Conservation (phyloP, 2,888 invertebrate species). For the Amphimallon solstitiale region DNA sequence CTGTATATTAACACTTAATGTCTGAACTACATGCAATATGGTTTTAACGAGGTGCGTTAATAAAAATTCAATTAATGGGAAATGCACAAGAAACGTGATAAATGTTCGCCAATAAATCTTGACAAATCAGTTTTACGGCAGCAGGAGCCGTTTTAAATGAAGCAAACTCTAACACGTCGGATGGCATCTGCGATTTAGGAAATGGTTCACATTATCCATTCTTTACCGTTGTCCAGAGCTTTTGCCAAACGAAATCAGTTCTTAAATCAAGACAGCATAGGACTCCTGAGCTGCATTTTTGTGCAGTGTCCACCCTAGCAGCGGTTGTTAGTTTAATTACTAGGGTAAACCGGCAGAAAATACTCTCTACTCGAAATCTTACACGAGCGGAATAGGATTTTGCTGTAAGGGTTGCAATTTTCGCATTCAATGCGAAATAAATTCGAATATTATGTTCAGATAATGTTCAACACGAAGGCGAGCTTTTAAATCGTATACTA, state of each 20-base stretch:
- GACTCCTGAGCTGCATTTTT: slow-evolving; percentile 56
- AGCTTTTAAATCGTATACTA: not conserved
- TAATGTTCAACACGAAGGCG: slow-evolving; percentile 2
- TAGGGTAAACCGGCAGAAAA: slow-evolving; percentile 55
- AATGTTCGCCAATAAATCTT: slow-evolving; percentile 35
- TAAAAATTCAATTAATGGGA: slow-evolving; percentile 13
- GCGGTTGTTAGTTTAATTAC: slow-evolving; percentile 62
- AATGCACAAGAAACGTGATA: slow-evolving; percentile 18
- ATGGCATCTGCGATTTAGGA: slow-evolving; percentile 48
- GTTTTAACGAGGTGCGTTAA: slow-evolving; percentile 3
- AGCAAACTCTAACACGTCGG: slow-evolving; percentile 45
- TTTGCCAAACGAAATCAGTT: slow-evolving; percentile 48
- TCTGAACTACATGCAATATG: not conserved
- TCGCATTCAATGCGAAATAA: slow-evolving; percentile 10
- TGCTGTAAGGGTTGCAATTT: slow-evolving; percentile 31
- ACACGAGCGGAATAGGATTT: slow-evolving; percentile 46
- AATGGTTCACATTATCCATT: slow-evolving; percentile 49
- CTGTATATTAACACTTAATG: too few relatives aligned
- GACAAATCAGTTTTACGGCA: slow-evolving; percentile 34
- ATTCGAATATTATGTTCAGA: slow-evolving; percentile 16
- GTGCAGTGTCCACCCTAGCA: slow-evolving; percentile 56
- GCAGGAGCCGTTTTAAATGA: slow-evolving; percentile 24
- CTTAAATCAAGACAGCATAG: slow-evolving; percentile 56
- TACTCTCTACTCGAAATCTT: slow-evolving; percentile 49
- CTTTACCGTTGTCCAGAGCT: slow-evolving; percentile 43